phyloP scores from a whole-genome alignment of 2,888 invertebrate species.

The Rhodophaea formosa region DNA sequence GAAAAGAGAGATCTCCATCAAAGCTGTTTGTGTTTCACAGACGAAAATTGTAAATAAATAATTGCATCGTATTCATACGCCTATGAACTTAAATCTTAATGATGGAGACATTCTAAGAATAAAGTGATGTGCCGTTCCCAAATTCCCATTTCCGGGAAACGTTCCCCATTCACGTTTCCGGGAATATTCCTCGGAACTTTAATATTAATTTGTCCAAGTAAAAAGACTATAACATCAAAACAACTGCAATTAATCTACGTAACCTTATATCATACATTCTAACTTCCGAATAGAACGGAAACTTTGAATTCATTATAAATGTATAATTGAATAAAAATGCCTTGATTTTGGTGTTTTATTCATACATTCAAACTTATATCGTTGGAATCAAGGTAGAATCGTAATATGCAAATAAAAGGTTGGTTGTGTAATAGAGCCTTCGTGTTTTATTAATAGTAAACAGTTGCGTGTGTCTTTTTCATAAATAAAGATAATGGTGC shows the following conservation, averaged over 20 bases:
- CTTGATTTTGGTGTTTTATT: conserved; percentile 6
- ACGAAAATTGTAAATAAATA: too few relatives aligned
- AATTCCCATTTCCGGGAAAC: too few relatives aligned
- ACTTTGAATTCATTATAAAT: neutral
- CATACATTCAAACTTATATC: neutral
- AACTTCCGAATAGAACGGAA: conserved; percentile 8
- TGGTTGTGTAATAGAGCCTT: neutral
- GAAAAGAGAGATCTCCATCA: too few relatives aligned
- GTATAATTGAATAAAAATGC: conserved; percentile 7
- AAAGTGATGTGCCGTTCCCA: too few relatives aligned
- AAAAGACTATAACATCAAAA: neutral
- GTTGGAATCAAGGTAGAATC: conserved; percentile 6
- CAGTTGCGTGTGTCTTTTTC: neutral
- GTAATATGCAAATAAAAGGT: neutral
- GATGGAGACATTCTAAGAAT: too few relatives aligned
- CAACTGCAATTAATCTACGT: neutral
- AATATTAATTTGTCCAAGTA: too few relatives aligned
- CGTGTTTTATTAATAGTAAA: neutral
- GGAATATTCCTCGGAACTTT: too few relatives aligned
- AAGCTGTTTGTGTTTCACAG: too few relatives aligned
- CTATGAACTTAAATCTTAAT: too few relatives aligned
- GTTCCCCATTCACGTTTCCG: too few relatives aligned
- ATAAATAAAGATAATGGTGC: neutral
- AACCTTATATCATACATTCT: neutral
- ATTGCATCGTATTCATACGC: too few relatives aligned